phyloP scores from a whole-genome alignment of 1,140 invertebrate species.

The Pogonomyrmex californicus region DNA sequence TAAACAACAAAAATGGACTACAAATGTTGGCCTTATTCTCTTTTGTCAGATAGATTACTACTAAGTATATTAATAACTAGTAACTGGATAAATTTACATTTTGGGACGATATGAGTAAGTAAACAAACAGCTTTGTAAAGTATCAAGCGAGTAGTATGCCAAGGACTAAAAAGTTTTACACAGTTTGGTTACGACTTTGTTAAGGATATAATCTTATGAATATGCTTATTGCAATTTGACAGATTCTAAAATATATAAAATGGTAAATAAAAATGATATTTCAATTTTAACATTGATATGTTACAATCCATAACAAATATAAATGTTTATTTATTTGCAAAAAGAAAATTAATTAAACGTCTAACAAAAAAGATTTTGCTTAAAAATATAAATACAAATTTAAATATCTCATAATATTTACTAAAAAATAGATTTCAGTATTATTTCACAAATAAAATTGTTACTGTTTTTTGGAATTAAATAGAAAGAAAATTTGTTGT shows the following conservation, averaged over 20 bases:
- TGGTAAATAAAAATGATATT: constrained; percentile 16
- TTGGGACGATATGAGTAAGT: constrained; percentile 7
- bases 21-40: neutral
- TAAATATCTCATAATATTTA: neutral
- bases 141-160: neutral
- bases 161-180: constrained; percentile 32
- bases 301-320: neutral
- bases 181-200: constrained; percentile 35
- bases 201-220: neutral
- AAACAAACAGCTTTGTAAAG: constrained; percentile 22
- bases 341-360: neutral
- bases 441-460: constrained; percentile 3
- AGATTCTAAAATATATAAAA: neutral
- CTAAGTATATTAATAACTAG: neutral
- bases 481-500: neutral
- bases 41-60: neutral
- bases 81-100: constrained; percentile 9
- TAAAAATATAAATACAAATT: neutral
- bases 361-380: neutral
- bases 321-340: neutral
- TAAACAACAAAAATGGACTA: too few relatives aligned
- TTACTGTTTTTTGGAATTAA: neutral
- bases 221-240: neutral
- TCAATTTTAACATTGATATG: neutral
- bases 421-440: neutral